Percentiles rank a stretch among this genome's conserved stretches.
Conservation (phyloP, 2,888 invertebrate species). For the Hecatera dysodea region DNA sequence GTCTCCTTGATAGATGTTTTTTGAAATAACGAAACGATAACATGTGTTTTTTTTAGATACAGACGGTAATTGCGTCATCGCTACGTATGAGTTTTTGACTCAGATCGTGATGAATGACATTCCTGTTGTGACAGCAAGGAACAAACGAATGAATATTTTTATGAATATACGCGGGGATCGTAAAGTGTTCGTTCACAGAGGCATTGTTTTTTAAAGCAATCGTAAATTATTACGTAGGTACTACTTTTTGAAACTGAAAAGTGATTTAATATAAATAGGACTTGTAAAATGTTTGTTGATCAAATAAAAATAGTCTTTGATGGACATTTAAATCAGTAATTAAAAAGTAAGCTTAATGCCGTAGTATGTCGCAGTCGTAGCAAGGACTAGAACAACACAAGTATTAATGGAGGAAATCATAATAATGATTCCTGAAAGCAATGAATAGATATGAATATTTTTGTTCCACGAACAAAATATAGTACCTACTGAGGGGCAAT, state of each 20-base stretch:
- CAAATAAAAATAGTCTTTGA: conserved; percentile 6
- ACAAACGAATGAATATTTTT: conserved; percentile 47
- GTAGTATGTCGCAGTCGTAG: background rate
- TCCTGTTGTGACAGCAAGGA: conserved; percentile 59
- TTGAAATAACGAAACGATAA: conserved; percentile 79
- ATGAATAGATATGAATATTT: background rate
- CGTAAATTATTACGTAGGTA: conserved; percentile 53
- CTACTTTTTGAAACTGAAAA: conserved; percentile 9
- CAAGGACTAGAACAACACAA: background rate
- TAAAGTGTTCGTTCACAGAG: conserved; percentile 48
- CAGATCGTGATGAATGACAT: conserved; percentile 60
- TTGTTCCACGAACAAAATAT: background rate
- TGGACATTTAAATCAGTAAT: background rate
- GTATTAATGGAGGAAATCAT: background rate
- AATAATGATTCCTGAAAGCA: background rate
- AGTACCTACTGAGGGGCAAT: background rate
- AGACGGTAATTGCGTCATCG: conserved; percentile 76
- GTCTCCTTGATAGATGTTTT: conserved; percentile 79
- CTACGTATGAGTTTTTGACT: conserved; percentile 65
- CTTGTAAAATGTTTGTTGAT: conserved; percentile 2
- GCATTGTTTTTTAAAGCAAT: conserved; percentile 53
- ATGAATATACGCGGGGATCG: conserved; percentile 46
- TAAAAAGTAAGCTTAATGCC: conserved; percentile 21
- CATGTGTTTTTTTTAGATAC: conserved; percentile 74
- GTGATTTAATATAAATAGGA: background rate